Base-by-base conservation (phyloP, 2,888 invertebrate genomes). In the Pheosia tremula region DNA sequence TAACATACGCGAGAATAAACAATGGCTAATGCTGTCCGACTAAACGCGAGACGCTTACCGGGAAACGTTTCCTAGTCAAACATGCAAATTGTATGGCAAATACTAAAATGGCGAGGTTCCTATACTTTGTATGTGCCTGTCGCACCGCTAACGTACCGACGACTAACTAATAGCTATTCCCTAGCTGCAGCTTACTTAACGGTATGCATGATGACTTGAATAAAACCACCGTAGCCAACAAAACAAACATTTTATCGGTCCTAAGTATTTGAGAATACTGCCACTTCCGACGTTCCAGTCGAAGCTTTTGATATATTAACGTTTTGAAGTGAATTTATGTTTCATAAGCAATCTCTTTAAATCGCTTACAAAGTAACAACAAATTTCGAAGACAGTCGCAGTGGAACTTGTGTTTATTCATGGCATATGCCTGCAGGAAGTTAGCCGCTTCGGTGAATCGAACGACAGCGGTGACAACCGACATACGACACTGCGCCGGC, bases 11-110 rank as follows among this genome's bases (percentile, higher is more conserved):
- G 50, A 72, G 77, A 84, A 79, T 82, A 80, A 84, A 87, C 84
- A 80, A 79, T 67, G 68, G 74, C 72, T 78, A 79, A 79, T 78
- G 79, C 76, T 67, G 75, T 81, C 77, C 78, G 66, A 73, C 83
- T 84, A 84, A 85, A 84, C 82, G 79, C 81, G 74, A 77, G 74
- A 75, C 72, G 72, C 78, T 83, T 85, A 81, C 84, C 82, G 82
- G 85, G 83, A 87, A 91, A 85, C 86, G 78, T 84, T 86, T 90
- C 89, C 92, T 90, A 86, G 83, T 73, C 84, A 91, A 91, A 91
- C 83, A 88, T 77, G 87, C 84, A 90, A 89, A 92, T 93, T 90
- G 91, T 87, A 82, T 83, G 81, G 80, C 85, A 93, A 93, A 93
- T 87, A 93, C 84, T 83, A 84, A 84, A 84, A 84, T 79, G 77